Conservation (phyloP, 2,888 invertebrate genomes). For the Cetonia aurata region DNA sequence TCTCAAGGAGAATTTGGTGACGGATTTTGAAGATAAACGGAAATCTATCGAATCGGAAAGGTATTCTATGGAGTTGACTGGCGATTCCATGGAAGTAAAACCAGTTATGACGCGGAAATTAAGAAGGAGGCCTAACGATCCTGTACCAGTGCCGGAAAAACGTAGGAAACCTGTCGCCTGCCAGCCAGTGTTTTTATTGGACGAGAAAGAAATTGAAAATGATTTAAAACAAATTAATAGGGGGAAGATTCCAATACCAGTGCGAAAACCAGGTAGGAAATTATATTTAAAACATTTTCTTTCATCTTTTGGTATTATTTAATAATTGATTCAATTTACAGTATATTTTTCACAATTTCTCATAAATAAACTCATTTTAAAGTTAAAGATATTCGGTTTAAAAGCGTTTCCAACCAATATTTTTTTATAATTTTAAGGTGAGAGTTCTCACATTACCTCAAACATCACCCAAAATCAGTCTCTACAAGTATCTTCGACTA, state of each 20-base stretch:
- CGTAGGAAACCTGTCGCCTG: conserved; percentile 87
- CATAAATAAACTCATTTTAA: not conserved
- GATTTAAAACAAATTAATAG: conserved; percentile 86
- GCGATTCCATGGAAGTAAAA: conserved; percentile 91
- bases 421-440: conserved; percentile 45
- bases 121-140: conserved; percentile 93
- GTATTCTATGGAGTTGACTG: conserved; percentile 88
- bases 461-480: conserved; percentile 62
- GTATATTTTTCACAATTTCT: no score
- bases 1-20: conserved; percentile 87
- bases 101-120: conserved; percentile 96
- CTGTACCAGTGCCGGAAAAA: conserved; percentile 89
- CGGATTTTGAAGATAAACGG: conserved; percentile 93
- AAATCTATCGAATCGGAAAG: conserved; percentile 91
- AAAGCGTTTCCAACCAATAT: not conserved
- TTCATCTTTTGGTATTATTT: no score
- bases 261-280: conserved; percentile 69
- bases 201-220: conserved; percentile 89
- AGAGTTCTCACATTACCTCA: conserved; percentile 65
- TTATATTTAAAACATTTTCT: no score
- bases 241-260: conserved; percentile 69
- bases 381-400: not conserved
- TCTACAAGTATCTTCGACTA: conserved; percentile 48
- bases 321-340: no score
- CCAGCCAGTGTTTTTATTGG: conserved; percentile 87